phyloP scores from a whole-genome alignment of 2,113 vertebrate genomes.

The Pseudonaja textilis region DNA sequence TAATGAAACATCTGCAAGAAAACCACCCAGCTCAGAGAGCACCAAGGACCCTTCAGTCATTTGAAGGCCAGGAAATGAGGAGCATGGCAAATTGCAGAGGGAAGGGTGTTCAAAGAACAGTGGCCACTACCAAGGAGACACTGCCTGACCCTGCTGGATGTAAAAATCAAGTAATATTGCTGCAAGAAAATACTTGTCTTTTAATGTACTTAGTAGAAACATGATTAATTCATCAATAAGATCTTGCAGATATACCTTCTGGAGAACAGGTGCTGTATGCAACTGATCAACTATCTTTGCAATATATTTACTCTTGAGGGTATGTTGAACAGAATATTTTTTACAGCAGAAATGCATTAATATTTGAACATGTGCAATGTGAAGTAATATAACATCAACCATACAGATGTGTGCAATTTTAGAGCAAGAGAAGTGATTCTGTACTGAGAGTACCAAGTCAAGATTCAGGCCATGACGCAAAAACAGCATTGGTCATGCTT shows the following conservation, averaged over 20 bases:
- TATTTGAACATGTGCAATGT: not conserved
- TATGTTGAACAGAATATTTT: not conserved
- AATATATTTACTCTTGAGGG: not conserved
- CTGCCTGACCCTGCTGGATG: not conserved
- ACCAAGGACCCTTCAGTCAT: not conserved
- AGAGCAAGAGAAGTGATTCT: not conserved
- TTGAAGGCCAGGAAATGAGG: not conserved
- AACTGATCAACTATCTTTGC: slow-evolving; percentile 1
- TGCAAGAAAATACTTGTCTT: not conserved
- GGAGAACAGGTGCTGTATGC: not conserved
- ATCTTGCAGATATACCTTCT: not conserved
- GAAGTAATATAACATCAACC: not conserved
- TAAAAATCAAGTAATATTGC: not conserved
- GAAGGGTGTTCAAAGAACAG: not conserved
- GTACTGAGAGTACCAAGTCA: not conserved
- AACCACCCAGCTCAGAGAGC: not conserved
- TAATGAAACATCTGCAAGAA: not conserved
- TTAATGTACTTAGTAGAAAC: not conserved
- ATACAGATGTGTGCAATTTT: not conserved
- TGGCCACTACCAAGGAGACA: not conserved
- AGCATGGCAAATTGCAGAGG: not conserved
- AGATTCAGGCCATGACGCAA: not conserved
- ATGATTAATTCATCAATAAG: not conserved
- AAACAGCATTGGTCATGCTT: not conserved
- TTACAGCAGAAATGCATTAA: not conserved